Evolutionary conservation across 2,797 vertebrate species (phyloP).

Genomic region (Sebastes jordani): DNA sequence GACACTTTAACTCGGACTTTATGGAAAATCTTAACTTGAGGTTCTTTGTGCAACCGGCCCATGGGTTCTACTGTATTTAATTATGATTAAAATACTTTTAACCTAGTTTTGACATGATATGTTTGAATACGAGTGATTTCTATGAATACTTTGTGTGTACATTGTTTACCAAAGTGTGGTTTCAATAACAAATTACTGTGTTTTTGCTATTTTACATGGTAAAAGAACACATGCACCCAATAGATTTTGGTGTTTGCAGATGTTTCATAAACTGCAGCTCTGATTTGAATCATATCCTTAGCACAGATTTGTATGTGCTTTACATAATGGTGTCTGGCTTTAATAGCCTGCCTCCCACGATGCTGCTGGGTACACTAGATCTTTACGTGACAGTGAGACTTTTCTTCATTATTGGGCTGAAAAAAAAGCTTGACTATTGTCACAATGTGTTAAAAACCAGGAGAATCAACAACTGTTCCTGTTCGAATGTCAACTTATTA

Average conservation of each 20-base stretch:
- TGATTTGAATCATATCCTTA: background rate
- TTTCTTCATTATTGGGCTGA: background rate
- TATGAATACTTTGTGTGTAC: background rate
- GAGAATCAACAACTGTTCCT: background rate
- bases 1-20: no score
- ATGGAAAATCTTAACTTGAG: no score
- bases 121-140: background rate
- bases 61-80: background rate
- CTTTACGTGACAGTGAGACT: slow-evolving; percentile 11
- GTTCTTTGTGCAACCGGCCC: no score
- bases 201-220: background rate
- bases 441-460: background rate
- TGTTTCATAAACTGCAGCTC: background rate
- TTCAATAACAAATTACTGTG: background rate
- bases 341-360: background rate
- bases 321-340: background rate
- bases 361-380: background rate
- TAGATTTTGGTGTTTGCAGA: background rate
- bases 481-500: background rate
- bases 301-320: background rate
- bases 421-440: background rate
- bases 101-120: background rate
- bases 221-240: background rate
- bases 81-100: background rate
- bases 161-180: background rate